phyloP scores from a whole-genome alignment of 1,140 invertebrate genomes.

The Drosophila athabasca region DNA sequence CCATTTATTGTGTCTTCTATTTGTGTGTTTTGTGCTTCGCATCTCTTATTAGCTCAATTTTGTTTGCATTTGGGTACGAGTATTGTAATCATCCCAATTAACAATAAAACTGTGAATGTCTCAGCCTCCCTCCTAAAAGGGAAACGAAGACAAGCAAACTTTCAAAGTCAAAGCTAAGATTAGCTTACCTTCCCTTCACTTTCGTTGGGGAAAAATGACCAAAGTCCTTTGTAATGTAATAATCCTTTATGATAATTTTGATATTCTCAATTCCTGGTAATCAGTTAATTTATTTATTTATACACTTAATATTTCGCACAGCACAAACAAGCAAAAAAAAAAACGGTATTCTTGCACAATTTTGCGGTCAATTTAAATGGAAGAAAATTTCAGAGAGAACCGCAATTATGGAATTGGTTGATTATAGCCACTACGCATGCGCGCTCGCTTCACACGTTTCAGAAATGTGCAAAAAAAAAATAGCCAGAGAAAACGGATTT shows the following conservation, averaged over 20 bases:
- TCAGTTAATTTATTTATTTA: neutral
- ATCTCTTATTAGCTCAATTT: conserved; percentile 37
- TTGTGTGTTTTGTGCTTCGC: conserved; percentile 41
- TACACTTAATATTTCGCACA: conserved; percentile 1
- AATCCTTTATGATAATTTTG: neutral
- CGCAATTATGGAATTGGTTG: conserved; percentile 61
- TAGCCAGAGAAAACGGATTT: conserved; percentile 19
- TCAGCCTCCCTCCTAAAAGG: neutral
- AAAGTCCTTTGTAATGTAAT: neutral
- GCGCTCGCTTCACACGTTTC: conserved; percentile 64
- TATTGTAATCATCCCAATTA: conserved; percentile 68
- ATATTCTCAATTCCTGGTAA: neutral
- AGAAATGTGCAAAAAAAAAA: conserved; percentile 10
- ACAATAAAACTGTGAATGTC: conserved; percentile 40
- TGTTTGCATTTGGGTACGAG: conserved; percentile 1
- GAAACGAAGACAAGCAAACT: neutral
- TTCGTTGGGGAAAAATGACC: conserved; percentile 7
- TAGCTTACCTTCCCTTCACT: conserved; percentile 31
- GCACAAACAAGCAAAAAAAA: neutral
- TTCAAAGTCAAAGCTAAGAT: conserved; percentile 14
- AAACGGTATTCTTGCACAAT: conserved; percentile 28
- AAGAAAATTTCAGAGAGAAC: conserved; percentile 40
- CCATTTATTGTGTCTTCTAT: conserved; percentile 43
- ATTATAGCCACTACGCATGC: conserved; percentile 44
- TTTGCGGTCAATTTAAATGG: conserved; percentile 35